Conservation (phyloP, 2,888 invertebrate species). For the Parnassius glacialis region DNA sequence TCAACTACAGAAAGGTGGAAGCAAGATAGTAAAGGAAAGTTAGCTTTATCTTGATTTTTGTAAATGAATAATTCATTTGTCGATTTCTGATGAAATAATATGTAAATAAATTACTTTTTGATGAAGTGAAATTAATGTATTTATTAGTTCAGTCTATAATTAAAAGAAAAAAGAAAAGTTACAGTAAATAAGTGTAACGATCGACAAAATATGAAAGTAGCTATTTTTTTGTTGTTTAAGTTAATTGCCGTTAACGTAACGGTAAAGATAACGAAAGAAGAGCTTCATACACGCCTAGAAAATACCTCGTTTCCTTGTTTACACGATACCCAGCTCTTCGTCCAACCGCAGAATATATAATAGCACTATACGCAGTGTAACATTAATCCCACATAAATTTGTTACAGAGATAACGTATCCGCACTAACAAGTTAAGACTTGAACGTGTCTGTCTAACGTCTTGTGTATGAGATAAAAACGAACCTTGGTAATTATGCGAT, state of each 20-base stretch:
- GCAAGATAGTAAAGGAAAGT: constrained; percentile 1
- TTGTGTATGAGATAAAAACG: constrained; percentile 14
- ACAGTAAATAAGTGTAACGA: too few species aligned
- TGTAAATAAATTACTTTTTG: constrained; percentile 25
- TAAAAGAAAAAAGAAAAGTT: too few species aligned
- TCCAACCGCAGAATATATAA: background rate
- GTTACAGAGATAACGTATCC: constrained; percentile 25
- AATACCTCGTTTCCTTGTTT: constrained; percentile 19
- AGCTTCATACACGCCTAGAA: background rate
- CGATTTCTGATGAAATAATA: constrained; percentile 28
- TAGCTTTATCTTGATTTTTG: constrained; percentile 3
- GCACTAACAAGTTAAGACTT: constrained; percentile 25
- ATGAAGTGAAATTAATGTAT: constrained; percentile 32
- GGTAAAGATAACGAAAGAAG: constrained; percentile 5
- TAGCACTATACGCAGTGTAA: background rate
- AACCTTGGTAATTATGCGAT: constrained; percentile 14
- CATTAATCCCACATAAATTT: constrained; percentile 25
- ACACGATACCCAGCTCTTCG: constrained; percentile 18
- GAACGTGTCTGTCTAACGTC: constrained; percentile 16
- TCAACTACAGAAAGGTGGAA: background rate
- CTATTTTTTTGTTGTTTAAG: background rate
- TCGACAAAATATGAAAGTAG: too few species aligned
- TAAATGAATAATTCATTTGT: constrained; percentile 27
- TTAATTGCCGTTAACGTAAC: constrained; percentile 9
- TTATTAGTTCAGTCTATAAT: background rate